These are phyloP conservation scores for Cantharis lateralis DNA, from an alignment of 2,888 invertebrate species.

Conservation along the genomic window DNA sequence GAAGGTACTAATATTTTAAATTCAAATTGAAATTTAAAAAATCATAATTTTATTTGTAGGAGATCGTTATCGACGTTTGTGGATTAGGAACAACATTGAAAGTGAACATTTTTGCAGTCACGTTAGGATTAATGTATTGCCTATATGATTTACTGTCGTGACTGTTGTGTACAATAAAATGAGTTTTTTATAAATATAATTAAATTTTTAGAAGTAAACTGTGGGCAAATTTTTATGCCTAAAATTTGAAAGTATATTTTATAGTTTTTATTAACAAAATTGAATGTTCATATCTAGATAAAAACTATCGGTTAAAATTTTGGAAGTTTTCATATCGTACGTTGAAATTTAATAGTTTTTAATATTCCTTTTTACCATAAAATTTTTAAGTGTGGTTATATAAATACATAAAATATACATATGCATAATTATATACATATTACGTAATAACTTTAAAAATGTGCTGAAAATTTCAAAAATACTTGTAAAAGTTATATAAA, in stretches of 20 bases:
- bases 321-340: constrained; percentile 9
- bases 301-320: constrained; percentile 9
- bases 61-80: constrained; percentile 69
- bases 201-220: constrained; percentile 29
- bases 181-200: constrained; percentile 23
- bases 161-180: constrained; percentile 37
- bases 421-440: constrained; percentile 26
- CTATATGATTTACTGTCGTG: constrained; percentile 46
- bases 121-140: constrained; percentile 42
- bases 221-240: constrained; percentile 25
- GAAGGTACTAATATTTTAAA: no score
- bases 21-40: no score
- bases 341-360: constrained; percentile 13
- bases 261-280: constrained; percentile 3
- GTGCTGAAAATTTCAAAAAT: constrained; percentile 32
- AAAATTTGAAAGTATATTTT: neutral
- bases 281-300: constrained; percentile 22
- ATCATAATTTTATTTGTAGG: constrained; percentile 54
- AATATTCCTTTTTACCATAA: constrained; percentile 18
- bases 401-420: constrained; percentile 14
- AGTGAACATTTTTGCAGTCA: constrained; percentile 32
- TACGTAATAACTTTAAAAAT: constrained; percentile 25
- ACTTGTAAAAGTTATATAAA: constrained; percentile 40
- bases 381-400: constrained; percentile 25
- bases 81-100: constrained; percentile 55